Percentiles rank a stretch among this genome's conserved stretches.
Conservation (phyloP, 2,888 invertebrate species). For the Heliconius hortense region DNA sequence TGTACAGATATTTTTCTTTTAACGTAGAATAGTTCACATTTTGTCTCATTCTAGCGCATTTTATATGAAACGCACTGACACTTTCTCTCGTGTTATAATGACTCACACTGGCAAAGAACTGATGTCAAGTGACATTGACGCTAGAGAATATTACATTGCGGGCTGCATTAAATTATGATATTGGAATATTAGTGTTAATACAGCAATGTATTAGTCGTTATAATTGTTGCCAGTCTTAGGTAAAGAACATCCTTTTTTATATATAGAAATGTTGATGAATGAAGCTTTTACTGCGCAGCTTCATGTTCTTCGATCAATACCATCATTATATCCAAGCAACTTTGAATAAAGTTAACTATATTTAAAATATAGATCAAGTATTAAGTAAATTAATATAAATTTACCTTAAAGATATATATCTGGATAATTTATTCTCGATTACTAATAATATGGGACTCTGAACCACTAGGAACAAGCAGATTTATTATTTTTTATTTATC, state of each 20-base stretch:
- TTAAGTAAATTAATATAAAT: background rate
- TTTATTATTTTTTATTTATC: too few species aligned
- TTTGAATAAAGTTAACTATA: background rate
- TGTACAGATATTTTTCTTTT: background rate
- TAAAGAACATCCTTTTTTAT: constrained; percentile 1
- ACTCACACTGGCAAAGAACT: constrained; percentile 29
- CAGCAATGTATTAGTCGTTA: constrained; percentile 31
- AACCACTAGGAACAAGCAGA: background rate
- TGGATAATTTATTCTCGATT: background rate
- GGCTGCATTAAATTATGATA: background rate
- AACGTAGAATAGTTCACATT: background rate
- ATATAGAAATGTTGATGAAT: constrained; percentile 31
- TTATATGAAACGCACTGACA: constrained; percentile 3
- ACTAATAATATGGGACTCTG: background rate
- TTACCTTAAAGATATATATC: background rate
- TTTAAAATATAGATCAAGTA: background rate
- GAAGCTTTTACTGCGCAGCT: constrained; percentile 40
- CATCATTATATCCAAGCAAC: background rate
- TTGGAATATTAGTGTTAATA: background rate
- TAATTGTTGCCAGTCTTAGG: constrained; percentile 24
- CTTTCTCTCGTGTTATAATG: constrained; percentile 27
- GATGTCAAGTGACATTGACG: constrained; percentile 21
- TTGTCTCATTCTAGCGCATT: constrained; percentile 31
- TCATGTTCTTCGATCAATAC: constrained; percentile 39
- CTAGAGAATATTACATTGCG: constrained; percentile 28